Evolutionary conservation across 1,140 invertebrate genomes (phyloP), one percentile per base, ranked within the genome.

Genomic region (Hyles vespertilio): DNA sequence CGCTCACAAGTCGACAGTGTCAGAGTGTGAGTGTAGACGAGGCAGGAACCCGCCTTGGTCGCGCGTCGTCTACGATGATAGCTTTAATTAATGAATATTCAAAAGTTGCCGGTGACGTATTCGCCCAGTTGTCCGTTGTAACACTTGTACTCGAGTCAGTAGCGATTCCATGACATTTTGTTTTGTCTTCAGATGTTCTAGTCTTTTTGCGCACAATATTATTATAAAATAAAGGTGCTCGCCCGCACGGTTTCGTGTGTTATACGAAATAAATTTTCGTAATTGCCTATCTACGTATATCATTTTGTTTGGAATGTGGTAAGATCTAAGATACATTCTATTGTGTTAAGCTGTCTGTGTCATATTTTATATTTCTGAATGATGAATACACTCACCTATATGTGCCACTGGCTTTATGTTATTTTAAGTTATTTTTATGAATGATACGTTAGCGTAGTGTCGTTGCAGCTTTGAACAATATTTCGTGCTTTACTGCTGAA

Each of bases 401-500:
- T 78, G 82, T 84, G 84, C 81, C 84, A 82, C 84, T 85, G 84
- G 86, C 86, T 84, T 79, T 73, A 74, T 77, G 60, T 78, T 79
- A 61, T 76, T 74, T 45, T 84, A 82, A 74, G 77, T 84, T 73
- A 70, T 77, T 69, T 74, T 79, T 73, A 72, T 76, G 65, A 68
- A 33, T 32, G 12, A n/a, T 70, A 77, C 57, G 64, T 77, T 77
- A 78, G 61, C 74, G 78, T 84, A 88, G 81, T 84, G 77, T 82
- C 71, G 81, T 89, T 87, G 84, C 86, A 89, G 86, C 86, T 89
- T 87, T 66, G 85, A 89, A 84, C 86, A 89, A 85, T 65, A 65
- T 74, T 80, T 84, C 80, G 78, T 84, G 84, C 84, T 89, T 87
- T 89, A 87, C 74, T 72, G 84, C 81, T 81, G 79, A 89, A 89